Conservation (phyloP, 2,797 vertebrate species). For the Aythya fuligula region DNA sequence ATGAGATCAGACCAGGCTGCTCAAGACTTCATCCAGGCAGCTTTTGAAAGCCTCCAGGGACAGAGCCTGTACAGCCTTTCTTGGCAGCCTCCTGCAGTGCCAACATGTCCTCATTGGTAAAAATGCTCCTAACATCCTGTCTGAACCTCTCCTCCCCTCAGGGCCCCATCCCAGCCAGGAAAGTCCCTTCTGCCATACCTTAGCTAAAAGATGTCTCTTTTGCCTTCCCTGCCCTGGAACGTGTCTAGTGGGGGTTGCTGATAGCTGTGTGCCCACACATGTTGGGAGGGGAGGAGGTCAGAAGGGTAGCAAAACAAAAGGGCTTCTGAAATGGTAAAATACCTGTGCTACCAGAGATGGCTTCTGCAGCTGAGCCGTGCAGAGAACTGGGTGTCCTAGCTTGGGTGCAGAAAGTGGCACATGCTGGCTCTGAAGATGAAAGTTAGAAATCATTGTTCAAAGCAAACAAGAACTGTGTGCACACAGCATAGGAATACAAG, state of each 20-base stretch:
- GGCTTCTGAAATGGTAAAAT: background rate
- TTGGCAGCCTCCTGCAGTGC: background rate
- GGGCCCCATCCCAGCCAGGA: too few species aligned
- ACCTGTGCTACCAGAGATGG: background rate
- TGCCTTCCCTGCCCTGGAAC: background rate
- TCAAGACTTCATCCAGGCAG: background rate
- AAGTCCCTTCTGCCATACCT: background rate
- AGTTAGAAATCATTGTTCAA: background rate
- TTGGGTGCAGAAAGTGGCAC: background rate
- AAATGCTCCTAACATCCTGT: background rate
- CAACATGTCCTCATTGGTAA: background rate
- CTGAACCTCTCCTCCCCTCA: background rate
- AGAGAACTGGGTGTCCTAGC: background rate
- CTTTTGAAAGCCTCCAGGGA: background rate
- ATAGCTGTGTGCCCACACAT: background rate
- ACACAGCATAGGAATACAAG: background rate
- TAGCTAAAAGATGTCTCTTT: background rate
- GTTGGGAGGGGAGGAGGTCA: background rate
- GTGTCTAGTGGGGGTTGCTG: accelerated
- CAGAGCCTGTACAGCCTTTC: background rate
- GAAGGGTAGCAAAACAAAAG: background rate
- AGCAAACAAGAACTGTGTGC: slow-evolving; percentile 16
- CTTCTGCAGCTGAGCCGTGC: background rate
- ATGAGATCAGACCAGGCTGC: background rate
- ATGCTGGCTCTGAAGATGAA: background rate